Conservation (phyloP, 2,888 invertebrate species). For the Melieria omissa region DNA sequence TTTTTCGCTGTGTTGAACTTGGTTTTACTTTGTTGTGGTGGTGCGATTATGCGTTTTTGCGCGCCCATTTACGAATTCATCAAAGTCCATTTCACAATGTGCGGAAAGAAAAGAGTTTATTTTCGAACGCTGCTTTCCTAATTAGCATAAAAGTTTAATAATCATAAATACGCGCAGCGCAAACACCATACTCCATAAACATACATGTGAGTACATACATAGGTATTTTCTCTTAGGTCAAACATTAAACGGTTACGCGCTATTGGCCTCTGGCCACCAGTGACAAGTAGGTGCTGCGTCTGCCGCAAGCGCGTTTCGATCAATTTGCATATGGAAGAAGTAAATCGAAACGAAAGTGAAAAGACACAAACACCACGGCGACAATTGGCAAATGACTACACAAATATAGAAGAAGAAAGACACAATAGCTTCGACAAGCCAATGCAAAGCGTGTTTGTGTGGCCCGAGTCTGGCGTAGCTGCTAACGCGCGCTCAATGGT, state of each 20-base stretch:
- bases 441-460: too few relatives aligned
- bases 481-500: too few relatives aligned
- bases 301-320: neutral
- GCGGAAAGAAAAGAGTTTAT: neutral
- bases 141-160: neutral
- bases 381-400: neutral
- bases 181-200: neutral
- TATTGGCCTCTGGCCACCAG: neutral
- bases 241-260: neutral
- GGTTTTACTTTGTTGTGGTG: neutral
- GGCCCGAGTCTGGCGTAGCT: too few relatives aligned
- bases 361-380: neutral
- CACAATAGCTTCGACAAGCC: too few relatives aligned
- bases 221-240: neutral
- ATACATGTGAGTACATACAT: neutral
- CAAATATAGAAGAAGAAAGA: too few relatives aligned
- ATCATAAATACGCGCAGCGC: neutral
- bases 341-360: conserved; percentile 1
- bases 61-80: neutral
- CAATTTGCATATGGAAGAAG: neutral
- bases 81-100: neutral
- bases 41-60: neutral
- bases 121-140: neutral
- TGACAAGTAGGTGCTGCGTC: neutral
- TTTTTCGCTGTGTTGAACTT: neutral